Evolutionary conservation across 2,888 invertebrate species (phyloP), one percentile per base, ranked within the genome.

Genomic region (Conchocele bisecta): DNA sequence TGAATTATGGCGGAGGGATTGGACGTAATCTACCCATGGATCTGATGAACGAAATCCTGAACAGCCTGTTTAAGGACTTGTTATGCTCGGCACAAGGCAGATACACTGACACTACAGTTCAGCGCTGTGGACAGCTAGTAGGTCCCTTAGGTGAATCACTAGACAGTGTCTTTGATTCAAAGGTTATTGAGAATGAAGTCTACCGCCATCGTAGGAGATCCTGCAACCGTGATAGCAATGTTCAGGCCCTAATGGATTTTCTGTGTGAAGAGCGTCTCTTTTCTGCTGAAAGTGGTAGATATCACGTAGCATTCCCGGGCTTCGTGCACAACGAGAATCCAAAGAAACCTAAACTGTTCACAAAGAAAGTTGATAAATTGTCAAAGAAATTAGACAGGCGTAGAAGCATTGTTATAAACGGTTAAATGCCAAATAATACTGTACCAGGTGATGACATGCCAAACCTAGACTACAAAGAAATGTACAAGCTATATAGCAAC

Each of bases 41-140:
- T 39, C 57, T 74, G 1, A 69, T 74, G 66, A 74, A 74, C 50
- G 66, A 70, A n/a, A 46, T 69, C 17, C 29, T 70, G 5, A 75
- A 66, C 37, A 13, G 61, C 9, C 35, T 58, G 3, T 75, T 66
- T 28, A 69, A 66, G 39, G 65, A 59, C 26, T 11, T 33, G 22
- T 29, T 65, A 13, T 42, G 26, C 3, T 6, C 20, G 6, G 33
- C 59, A 1, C 54, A 65, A 39, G 59, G 65, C 0, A 20, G 56
- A 24, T 71, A 65, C 37, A 71, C 64, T 4, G 59, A 59, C 5
- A 56, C 15, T 37, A 65, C 64, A 2, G 39, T 65, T 1, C 46
- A 60, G 17, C 31, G 70, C 15, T 71, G 60, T 60, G 33, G 65
- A 6, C 70, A 65, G 20, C 50, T 65, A 2, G 22, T 65, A 22